Percentiles rank a stretch among this genome's conserved stretches.
phyloP scores from a whole-genome alignment of 2,888 invertebrate genomes.

The Drosophila suboccidentalis region DNA sequence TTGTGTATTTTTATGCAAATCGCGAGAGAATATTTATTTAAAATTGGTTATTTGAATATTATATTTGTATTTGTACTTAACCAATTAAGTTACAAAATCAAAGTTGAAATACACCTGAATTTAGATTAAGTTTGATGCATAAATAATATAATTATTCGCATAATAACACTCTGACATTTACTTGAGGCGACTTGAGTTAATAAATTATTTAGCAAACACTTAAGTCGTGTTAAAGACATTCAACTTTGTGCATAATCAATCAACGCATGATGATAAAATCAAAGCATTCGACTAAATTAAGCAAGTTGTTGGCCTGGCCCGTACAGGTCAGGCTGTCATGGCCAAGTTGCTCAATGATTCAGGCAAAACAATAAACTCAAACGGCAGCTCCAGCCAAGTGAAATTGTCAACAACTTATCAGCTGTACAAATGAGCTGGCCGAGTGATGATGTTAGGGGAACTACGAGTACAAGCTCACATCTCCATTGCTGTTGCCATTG shows the following conservation, averaged over 20 bases:
- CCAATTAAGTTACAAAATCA: not conserved
- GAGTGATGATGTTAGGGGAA: conserved; percentile 14
- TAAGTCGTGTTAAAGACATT: conserved; percentile 3
- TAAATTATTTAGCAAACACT: conserved; percentile 31
- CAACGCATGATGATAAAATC: conserved; percentile 42
- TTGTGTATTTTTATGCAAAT: not conserved
- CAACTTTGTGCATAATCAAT: conserved; percentile 51
- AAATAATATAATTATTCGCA: conserved; percentile 1
- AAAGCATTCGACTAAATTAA: conserved; percentile 53
- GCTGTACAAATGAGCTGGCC: conserved; percentile 54
- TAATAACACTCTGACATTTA: not conserved
- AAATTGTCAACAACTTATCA: conserved; percentile 69
- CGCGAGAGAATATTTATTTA: not conserved
- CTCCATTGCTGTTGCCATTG: conserved; percentile 26
- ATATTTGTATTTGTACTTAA: not conserved
- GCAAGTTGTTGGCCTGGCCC: conserved; percentile 29
- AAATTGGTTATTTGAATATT: not conserved
- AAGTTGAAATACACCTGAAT: not conserved
- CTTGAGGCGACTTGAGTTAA: conserved; percentile 4
- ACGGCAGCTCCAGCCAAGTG: conserved; percentile 40
- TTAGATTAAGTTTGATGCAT: not conserved
- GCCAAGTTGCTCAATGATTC: conserved; percentile 21
- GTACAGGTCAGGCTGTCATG: not conserved
- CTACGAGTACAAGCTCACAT: conserved; percentile 16
- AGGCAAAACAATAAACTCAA: conserved; percentile 49